Percentiles rank a stretch among this genome's conserved stretches.
Evolutionary conservation across 1,140 invertebrate genomes (phyloP).

Genomic region (Cherax destructor): DNA sequence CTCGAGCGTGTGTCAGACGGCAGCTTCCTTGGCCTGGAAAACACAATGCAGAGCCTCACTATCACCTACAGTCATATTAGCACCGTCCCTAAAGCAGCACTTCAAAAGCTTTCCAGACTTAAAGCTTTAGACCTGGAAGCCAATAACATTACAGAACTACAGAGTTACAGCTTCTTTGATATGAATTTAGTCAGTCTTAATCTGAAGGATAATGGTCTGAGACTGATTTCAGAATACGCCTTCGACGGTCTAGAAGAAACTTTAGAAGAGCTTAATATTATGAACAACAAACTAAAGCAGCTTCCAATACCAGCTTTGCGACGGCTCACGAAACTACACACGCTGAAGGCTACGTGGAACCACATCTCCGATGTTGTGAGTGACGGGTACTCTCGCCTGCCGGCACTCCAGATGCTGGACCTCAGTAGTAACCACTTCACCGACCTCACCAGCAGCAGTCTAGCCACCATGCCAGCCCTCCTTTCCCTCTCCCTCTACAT

Average conservation of each 20-base stretch:
- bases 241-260: slow-evolving; percentile 85
- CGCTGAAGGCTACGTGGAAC: slow-evolving; percentile 88
- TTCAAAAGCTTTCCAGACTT: slow-evolving; percentile 58
- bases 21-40: slow-evolving; percentile 56
- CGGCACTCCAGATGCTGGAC: slow-evolving; percentile 73
- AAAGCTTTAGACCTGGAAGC: slow-evolving; percentile 69
- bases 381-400: slow-evolving; percentile 72
- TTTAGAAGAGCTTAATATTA: slow-evolving; percentile 87
- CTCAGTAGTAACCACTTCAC: slow-evolving; percentile 74
- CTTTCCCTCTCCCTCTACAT: slow-evolving; percentile 74
- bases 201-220: slow-evolving; percentile 82
- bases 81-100: slow-evolving; percentile 65
- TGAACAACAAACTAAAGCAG: slow-evolving; percentile 83
- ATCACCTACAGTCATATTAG: slow-evolving; percentile 66
- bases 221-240: slow-evolving; percentile 87
- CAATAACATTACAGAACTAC: slow-evolving; percentile 72
- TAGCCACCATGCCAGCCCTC: slow-evolving; percentile 74
- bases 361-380: slow-evolving; percentile 79
- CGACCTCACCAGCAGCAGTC: slow-evolving; percentile 72
- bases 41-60: slow-evolving; percentile 57
- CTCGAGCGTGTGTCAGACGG: slow-evolving; percentile 41
- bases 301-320: slow-evolving; percentile 88
- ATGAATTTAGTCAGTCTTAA: slow-evolving; percentile 66
- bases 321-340: slow-evolving; percentile 84
- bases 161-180: slow-evolving; percentile 67